Percentiles rank a stretch among this genome's conserved stretches.
These are phyloP conservation scores for Uria lomvia DNA, from an alignment of 2,113 vertebrate genomes.

Conservation along the genomic window DNA sequence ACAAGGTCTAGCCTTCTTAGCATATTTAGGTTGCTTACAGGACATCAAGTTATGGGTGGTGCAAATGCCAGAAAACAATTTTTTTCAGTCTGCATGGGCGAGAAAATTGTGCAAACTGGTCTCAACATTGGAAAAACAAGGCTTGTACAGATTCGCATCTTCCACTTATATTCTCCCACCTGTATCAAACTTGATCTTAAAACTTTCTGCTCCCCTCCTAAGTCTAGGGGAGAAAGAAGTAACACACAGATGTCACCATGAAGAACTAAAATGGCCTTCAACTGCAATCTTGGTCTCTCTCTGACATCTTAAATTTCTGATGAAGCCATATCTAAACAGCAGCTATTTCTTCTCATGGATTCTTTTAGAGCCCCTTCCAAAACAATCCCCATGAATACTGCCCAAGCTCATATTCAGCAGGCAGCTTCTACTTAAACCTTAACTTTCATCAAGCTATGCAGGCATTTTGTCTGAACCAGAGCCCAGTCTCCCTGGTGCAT, in stretches of 20 bases:
- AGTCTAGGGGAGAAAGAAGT: not conserved
- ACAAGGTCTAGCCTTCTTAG: not conserved
- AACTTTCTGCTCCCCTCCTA: not conserved
- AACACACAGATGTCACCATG: not conserved
- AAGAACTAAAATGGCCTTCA: not conserved
- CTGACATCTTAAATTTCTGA: not conserved
- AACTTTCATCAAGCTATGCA: not conserved
- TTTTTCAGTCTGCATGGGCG: fast-evolving
- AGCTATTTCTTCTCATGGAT: not conserved
- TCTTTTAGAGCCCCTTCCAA: not conserved
- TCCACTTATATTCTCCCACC: not conserved
- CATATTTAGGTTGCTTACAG: not conserved
- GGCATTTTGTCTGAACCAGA: not conserved
- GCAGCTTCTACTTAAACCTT: not conserved
- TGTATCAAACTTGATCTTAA: not conserved
- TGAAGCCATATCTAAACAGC: not conserved
- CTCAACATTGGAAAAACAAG: not conserved
- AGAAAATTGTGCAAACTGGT: not conserved
- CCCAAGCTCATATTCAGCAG: not conserved
- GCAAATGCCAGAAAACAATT: not conserved
- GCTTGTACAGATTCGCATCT: not conserved
- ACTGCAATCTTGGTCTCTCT: not conserved
- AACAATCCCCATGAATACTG: not conserved
- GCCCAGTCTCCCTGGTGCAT: not conserved
- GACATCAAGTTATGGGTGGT: not conserved